Conservation (phyloP, 2,888 invertebrate species). For the Cantharis rustica region DNA sequence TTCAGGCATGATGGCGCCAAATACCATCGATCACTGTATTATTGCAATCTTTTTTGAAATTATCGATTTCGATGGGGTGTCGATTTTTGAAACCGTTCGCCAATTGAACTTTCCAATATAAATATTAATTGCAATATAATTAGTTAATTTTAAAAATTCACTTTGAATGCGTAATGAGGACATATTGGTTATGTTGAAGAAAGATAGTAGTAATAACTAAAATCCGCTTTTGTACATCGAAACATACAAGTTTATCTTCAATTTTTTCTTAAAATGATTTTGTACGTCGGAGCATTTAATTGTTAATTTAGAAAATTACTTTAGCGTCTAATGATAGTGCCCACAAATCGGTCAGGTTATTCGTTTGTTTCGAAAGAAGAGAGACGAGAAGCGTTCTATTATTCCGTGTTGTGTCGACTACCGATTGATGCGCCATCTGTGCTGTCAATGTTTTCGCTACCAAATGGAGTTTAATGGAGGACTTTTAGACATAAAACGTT, state of each 20-base stretch:
- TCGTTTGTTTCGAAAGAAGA: slow-evolving; percentile 32
- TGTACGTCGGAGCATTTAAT: neutral
- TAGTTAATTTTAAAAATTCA: slow-evolving; percentile 32
- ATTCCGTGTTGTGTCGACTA: slow-evolving; percentile 57
- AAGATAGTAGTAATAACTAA: slow-evolving; percentile 42
- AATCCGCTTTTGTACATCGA: slow-evolving; percentile 8
- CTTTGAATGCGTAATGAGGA: slow-evolving; percentile 60
- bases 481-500: slow-evolving; percentile 67
- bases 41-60: neutral
- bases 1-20: slow-evolving; percentile 64
- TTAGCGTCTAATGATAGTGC: slow-evolving; percentile 16
- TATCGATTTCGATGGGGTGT: neutral
- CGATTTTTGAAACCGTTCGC: neutral
- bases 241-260: neutral
- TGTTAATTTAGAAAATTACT: neutral
- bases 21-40: slow-evolving; percentile 53
- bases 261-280: neutral
- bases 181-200: slow-evolving; percentile 60
- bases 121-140: neutral
- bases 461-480: slow-evolving; percentile 68
- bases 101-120: neutral
- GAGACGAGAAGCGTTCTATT: slow-evolving; percentile 17
- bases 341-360: slow-evolving; percentile 1
- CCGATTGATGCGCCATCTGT: slow-evolving; percentile 75
- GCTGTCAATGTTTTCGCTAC: slow-evolving; percentile 78